These are phyloP conservation scores for Aphelenchoides besseyi DNA, from an alignment of 1,140 invertebrate species.

Conservation along the genomic window DNA sequence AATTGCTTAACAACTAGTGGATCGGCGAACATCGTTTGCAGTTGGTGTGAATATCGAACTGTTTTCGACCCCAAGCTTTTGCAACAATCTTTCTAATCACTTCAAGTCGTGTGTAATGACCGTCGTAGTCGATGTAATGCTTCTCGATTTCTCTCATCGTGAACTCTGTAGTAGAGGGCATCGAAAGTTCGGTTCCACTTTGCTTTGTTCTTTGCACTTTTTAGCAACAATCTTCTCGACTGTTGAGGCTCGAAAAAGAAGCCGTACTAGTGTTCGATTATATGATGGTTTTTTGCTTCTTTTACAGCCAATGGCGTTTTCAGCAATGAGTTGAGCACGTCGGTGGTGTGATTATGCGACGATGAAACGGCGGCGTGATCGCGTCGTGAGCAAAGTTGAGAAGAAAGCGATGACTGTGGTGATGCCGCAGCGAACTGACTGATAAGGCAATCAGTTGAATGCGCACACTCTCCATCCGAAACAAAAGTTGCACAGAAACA, in stretches of 20 bases:
- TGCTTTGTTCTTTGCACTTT: background rate
- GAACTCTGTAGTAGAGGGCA: too few relatives aligned
- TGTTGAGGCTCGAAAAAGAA: too few relatives aligned
- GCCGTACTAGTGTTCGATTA: background rate
- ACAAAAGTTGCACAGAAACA: background rate
- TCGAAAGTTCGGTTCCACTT: too few relatives aligned
- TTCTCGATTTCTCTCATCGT: too few relatives aligned
- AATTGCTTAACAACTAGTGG: too few relatives aligned
- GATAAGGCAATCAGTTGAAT: background rate
- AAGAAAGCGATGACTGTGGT: background rate
- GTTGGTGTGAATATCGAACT: too few relatives aligned
- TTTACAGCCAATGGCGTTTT: constrained; percentile 1
- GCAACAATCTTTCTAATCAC: too few relatives aligned
- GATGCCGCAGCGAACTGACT: background rate
- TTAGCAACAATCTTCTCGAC: background rate
- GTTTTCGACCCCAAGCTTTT: too few relatives aligned
- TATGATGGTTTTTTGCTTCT: background rate
- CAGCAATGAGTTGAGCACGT: background rate
- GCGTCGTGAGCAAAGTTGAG: background rate
- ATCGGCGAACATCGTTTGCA: too few relatives aligned
- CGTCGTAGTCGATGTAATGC: too few relatives aligned
- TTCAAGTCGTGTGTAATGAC: too few relatives aligned
- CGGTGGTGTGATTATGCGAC: background rate
- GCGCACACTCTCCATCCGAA: background rate
- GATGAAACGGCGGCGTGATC: background rate